Base-by-base conservation (phyloP, 2,113 vertebrate genomes). In the Columbina picui region DNA sequence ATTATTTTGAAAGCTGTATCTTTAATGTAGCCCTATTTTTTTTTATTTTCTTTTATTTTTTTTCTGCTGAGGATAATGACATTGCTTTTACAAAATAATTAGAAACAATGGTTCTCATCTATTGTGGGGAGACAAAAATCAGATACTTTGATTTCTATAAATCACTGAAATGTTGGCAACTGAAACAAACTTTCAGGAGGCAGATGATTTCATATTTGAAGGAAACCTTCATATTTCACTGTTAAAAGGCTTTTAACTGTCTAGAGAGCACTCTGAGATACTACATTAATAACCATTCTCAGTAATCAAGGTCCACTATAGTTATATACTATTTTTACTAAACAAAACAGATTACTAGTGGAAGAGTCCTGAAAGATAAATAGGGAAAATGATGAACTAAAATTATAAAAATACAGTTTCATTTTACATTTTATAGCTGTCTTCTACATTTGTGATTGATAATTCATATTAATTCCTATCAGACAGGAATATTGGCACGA, bases 81-180 rank as follows among this genome's bases (percentile, higher is more conserved):
- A 32, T 91, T 90, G 91, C 85, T 73, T 90, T 96, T 76, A 67
- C 70, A 67, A 93, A 96, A 88, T 94, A 93, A 89, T 87, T 84
- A 76, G 68, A 63, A 95, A 93, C 92, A 95, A 38, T 91, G 94
- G 50, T 64, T 85, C 77, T 70, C 79, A 52, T 96, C 93, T 94
- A 64, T 93, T 94, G 92, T 83, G 91, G 93, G 47, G 83, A 92
- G 88, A 88, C 90, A 95, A 98, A 95, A 97, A 97, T 96, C 94
- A 97, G 94, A 93, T 95, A 76, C 55, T 95, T 94, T 89, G 85
- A 56, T 82, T 95, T 92, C 92, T 75, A 32, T 97, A 95, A 96
- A 94, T 96, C 95, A 94, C 81, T 90, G 87, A 95, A 94, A 87
- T 94, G 69, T 90, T 96, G 95, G 94, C 97, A 96, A 81, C 67